Evolutionary conservation across 2,797 vertebrate species (phyloP), one percentile per base, ranked within the genome.

Genomic region (Tadarida brasiliensis): DNA sequence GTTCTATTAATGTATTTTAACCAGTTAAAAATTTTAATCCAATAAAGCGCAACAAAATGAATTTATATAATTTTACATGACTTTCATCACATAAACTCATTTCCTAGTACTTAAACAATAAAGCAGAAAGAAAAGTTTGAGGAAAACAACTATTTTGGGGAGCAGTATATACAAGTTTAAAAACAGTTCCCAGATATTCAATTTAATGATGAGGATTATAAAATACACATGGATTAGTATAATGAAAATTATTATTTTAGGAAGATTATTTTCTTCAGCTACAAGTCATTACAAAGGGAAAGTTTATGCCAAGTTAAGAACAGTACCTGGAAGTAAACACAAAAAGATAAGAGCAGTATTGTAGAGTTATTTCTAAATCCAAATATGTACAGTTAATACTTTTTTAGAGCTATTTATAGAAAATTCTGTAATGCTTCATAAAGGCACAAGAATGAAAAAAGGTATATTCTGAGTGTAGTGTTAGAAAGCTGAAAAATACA

Each of bases 191-290:
- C 85, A 90, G 59, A 61, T 33, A 90, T 11, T 87, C n/a, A 54
- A 80, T 33, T 12, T 80, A 91, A 83, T 44, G 84, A 78, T 76
- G 26, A 87, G 5, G 28, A 95, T 78, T 68, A 91, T 17, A 93
- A 94, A 90, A 89, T 35, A 92, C 19, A 82, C 5, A 86, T 16
- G 22, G 22, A 59, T 57, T 76, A 28, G 54, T 47, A 80, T 49
- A 94, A 70, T 51, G 7, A 78, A 94, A 92, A 77, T 71, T 73
- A 90, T n/a, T 68, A 78, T 90, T 94, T 96, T 91, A 85, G 56
- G 30, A 78, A 85, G 61, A 96, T 84, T 63, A 82, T 84, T 88
- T 96, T 77, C 67, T 90, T 80, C 61, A 91, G 16, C 10, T 91
- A 33, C 1, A 54, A 87, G 73, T 87, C 68, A 85, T 73, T 51